Percentiles rank a stretch among this genome's conserved stretches.
Conservation (phyloP, 2,797 vertebrate genomes). For the Podarcis lilfordi region DNA sequence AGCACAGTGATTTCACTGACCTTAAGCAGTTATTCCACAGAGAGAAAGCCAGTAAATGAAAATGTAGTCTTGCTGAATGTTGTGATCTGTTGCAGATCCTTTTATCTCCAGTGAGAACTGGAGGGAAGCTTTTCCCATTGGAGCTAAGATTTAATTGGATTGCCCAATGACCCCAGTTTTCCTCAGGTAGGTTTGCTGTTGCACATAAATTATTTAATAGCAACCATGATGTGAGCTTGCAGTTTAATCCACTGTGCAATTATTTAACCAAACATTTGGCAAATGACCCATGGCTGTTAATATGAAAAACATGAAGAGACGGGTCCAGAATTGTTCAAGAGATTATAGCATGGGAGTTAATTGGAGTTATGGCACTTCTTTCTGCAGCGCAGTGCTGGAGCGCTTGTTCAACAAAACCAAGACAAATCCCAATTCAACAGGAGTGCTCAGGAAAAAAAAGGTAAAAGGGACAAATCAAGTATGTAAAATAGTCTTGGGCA, state of each 20-base stretch:
- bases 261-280: slow-evolving; percentile 29
- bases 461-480: slow-evolving; percentile 48
- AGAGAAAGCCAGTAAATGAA: not conserved
- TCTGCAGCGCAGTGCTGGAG: slow-evolving; percentile 16
- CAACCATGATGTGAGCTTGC: not conserved
- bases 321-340: slow-evolving; percentile 31
- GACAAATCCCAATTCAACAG: slow-evolving; percentile 63
- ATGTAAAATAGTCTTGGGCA: slow-evolving; percentile 45
- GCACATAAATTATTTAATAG: not conserved
- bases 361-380: slow-evolving; percentile 32
- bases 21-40: not conserved
- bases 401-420: slow-evolving; percentile 62
- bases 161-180: not conserved
- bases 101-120: not conserved
- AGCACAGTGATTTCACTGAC: not conserved
- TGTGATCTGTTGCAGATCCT: not conserved
- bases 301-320: slow-evolving; percentile 12
- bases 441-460: slow-evolving; percentile 40
- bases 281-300: slow-evolving; percentile 36
- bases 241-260: slow-evolving; percentile 25
- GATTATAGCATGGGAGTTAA: slow-evolving; percentile 46
- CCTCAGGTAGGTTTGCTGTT: slow-evolving; percentile 16
- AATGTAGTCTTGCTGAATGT: not conserved
- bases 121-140: slow-evolving; percentile 6
- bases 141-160: slow-evolving; percentile 30